Evolutionary conservation across 2,113 vertebrate genomes (phyloP).

Genomic region (Chlamydotis undulata): DNA sequence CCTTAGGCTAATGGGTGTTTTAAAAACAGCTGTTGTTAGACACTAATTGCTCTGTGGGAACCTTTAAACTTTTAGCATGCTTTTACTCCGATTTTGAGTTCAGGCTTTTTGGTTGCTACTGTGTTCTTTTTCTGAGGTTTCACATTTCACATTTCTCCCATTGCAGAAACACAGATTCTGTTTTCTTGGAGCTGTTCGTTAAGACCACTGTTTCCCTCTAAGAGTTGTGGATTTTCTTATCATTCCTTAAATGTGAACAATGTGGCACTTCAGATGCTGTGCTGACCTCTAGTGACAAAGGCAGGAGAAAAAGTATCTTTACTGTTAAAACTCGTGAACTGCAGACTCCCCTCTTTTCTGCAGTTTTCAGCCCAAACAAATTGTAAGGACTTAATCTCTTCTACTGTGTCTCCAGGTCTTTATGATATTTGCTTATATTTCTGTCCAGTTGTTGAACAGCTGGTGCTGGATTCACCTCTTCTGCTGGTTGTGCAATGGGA

Average conservation of each 20-base stretch:
- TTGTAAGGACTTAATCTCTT: background rate
- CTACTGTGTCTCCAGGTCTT: background rate
- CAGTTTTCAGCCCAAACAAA: background rate
- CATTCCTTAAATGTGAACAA: background rate
- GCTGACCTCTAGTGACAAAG: conserved; percentile 60
- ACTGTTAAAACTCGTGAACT: accelerated
- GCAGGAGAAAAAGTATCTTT: background rate
- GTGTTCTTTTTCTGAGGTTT: background rate
- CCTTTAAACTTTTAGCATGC: background rate
- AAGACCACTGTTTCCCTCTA: background rate
- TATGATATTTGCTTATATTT: background rate
- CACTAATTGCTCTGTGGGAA: background rate
- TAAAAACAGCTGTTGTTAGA: background rate
- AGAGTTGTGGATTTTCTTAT: background rate
- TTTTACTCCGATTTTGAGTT: background rate
- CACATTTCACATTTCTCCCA: background rate
- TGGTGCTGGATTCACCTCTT: background rate
- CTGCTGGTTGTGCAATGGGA: background rate
- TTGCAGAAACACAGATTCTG: background rate
- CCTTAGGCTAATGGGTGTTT: background rate
- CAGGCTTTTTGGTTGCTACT: background rate
- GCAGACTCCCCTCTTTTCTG: background rate
- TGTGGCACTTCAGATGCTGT: background rate
- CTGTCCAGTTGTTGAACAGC: background rate
- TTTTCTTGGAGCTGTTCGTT: background rate